Conservation (phyloP, 2,888 invertebrate genomes). For the Ectemnius lituratus region DNA sequence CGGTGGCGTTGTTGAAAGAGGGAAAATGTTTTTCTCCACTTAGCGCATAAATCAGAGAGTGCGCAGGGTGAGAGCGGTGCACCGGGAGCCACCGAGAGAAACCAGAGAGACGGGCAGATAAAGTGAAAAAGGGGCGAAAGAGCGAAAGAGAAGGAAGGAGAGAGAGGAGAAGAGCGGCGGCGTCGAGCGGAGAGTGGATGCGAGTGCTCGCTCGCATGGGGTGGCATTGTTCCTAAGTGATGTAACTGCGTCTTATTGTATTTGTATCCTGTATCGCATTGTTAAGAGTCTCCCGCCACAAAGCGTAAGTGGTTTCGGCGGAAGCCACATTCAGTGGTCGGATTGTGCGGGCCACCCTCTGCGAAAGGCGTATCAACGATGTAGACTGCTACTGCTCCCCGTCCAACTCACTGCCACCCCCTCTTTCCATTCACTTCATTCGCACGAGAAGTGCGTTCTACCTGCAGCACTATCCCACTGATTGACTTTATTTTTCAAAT, state of each 20-base stretch:
- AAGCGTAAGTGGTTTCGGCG: constrained; percentile 78
- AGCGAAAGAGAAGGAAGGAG: neutral
- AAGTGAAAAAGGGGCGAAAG: neutral
- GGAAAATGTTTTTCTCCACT: constrained; percentile 77
- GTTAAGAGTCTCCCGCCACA: constrained; percentile 77
- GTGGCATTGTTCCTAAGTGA: constrained; percentile 77
- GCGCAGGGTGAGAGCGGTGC: constrained; percentile 51
- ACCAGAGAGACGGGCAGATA: constrained; percentile 19
- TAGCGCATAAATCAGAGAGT: constrained; percentile 75
- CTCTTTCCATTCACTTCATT: too few species aligned
- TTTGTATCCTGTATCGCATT: constrained; percentile 78
- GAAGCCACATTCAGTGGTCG: constrained; percentile 77
- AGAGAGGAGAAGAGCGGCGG: constrained; percentile 38
- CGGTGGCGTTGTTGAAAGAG: constrained; percentile 61
- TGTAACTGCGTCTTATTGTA: constrained; percentile 78
- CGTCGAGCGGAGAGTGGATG: constrained; percentile 38
- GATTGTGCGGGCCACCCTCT: constrained; percentile 70
- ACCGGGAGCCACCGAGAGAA: constrained; percentile 38
- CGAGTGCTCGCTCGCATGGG: constrained; percentile 44
- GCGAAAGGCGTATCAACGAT: constrained; percentile 54
- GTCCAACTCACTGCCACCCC: too few species aligned
- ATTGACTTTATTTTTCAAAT: too few species aligned
- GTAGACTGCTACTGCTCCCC: constrained; percentile 43
- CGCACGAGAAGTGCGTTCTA: too few species aligned
- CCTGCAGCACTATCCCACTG: too few species aligned